phyloP scores from a whole-genome alignment of 2,797 vertebrate genomes.

The Natrix natrix region DNA sequence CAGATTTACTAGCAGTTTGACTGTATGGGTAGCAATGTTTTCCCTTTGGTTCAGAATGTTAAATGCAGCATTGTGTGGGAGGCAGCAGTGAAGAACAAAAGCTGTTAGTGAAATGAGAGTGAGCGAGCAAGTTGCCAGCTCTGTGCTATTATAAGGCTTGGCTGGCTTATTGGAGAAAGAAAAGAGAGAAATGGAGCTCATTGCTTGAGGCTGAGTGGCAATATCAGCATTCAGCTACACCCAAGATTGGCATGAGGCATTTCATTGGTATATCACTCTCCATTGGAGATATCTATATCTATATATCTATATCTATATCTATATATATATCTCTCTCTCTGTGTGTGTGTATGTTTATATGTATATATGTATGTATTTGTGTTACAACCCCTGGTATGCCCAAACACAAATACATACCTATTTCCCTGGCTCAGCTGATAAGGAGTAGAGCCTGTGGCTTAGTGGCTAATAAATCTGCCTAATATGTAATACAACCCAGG shows the following conservation, averaged over 20 bases:
- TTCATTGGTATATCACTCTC: not conserved
- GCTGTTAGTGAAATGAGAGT: not conserved
- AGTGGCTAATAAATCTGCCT: no score
- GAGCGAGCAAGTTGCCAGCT: not conserved
- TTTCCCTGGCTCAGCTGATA: no score
- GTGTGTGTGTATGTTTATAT: no score
- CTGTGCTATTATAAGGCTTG: not conserved
- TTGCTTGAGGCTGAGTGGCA: conserved; percentile 6
- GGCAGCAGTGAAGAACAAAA: conserved; percentile 34
- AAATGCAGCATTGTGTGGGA: conserved; percentile 49
- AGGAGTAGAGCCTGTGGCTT: no score
- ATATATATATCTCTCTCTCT: no score
- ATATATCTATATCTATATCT: no score
- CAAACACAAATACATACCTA: no score
- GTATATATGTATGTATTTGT: no score
- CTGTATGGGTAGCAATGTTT: not conserved
- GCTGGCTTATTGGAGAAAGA: conserved; percentile 8
- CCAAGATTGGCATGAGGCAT: not conserved
- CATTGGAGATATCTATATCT: not conserved
- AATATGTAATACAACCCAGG: no score
- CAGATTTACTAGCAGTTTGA: not conserved
- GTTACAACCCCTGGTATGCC: no score
- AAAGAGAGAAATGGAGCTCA: conserved; percentile 15
- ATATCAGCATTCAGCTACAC: not conserved
- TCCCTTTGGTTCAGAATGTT: not conserved